Evolutionary conservation across 2,888 invertebrate species (phyloP).

Genomic region (Coecobrya sp.): DNA sequence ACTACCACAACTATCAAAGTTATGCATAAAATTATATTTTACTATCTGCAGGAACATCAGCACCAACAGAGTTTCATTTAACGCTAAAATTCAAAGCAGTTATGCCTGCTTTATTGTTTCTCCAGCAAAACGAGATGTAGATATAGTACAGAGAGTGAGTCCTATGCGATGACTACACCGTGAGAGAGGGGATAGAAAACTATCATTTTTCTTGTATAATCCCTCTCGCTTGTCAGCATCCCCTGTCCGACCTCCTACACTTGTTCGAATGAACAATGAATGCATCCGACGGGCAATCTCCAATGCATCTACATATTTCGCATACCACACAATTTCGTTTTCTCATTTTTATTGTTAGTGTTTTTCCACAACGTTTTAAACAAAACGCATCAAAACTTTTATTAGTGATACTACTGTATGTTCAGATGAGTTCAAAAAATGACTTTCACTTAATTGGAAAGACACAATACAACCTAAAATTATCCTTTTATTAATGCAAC

Average conservation of each 20-base stretch:
- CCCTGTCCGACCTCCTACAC: neutral
- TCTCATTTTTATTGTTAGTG: too few relatives aligned
- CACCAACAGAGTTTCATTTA: neutral
- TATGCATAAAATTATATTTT: slow-evolving; percentile 70
- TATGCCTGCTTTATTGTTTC: slow-evolving; percentile 73
- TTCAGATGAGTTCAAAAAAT: too few relatives aligned
- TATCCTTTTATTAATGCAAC: too few relatives aligned
- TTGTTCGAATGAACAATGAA: slow-evolving; percentile 1
- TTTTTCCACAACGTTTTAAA: too few relatives aligned
- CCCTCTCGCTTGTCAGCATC: slow-evolving; percentile 24
- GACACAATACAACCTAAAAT: too few relatives aligned
- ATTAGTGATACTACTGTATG: too few relatives aligned
- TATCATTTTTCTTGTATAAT: slow-evolving; percentile 69
- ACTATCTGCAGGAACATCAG: neutral
- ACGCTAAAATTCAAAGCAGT: slow-evolving; percentile 27
- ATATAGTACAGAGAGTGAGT: slow-evolving; percentile 48
- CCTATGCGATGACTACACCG: neutral
- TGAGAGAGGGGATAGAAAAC: neutral
- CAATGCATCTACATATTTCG: neutral
- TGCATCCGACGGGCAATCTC: neutral
- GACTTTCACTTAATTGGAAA: too few relatives aligned
- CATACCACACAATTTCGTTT: neutral
- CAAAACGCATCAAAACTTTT: too few relatives aligned
- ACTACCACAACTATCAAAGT: neutral
- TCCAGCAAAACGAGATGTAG: slow-evolving; percentile 8